phyloP scores from a whole-genome alignment of 2,888 invertebrate species.

The Drosophila meridionalis region DNA sequence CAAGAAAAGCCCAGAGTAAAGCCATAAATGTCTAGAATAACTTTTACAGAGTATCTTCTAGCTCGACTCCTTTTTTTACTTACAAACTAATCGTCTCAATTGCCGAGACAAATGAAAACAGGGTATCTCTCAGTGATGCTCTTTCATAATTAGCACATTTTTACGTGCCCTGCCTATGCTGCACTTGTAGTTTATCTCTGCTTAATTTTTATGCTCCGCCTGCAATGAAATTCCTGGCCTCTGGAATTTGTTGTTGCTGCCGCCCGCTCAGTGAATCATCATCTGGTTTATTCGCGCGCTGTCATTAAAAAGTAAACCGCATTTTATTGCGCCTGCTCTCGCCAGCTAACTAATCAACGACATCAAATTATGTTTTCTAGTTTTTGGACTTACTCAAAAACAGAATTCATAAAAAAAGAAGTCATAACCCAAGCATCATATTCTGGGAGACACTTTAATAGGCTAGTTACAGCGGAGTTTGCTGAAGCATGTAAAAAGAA shows the following conservation, averaged over 20 bases:
- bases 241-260: slow-evolving; percentile 11
- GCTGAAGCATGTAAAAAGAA: slow-evolving; percentile 11
- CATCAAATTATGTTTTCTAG: slow-evolving; percentile 47
- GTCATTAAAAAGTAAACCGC: slow-evolving; percentile 43
- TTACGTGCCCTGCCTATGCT: slow-evolving; percentile 13
- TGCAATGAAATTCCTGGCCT: slow-evolving; percentile 51
- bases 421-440: slow-evolving; percentile 25
- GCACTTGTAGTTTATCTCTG: slow-evolving; percentile 15
- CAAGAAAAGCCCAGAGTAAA: too few relatives aligned
- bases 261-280: slow-evolving; percentile 20
- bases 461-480: slow-evolving; percentile 9
- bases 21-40: too few relatives aligned
- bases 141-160: background rate
- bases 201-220: slow-evolving; percentile 53
- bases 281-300: slow-evolving; percentile 20
- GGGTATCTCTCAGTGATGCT: background rate
- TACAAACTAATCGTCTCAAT: background rate
- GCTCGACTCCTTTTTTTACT: background rate
- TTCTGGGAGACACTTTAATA: slow-evolving; percentile 30
- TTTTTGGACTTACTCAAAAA: slow-evolving; percentile 18
- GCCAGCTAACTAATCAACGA: slow-evolving; percentile 41
- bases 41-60: background rate
- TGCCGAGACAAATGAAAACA: background rate
- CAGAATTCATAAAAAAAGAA: slow-evolving; percentile 38
- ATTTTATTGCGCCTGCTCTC: slow-evolving; percentile 42